phyloP scores from a whole-genome alignment of 2,888 invertebrate genomes.

The Drepana falcataria region DNA sequence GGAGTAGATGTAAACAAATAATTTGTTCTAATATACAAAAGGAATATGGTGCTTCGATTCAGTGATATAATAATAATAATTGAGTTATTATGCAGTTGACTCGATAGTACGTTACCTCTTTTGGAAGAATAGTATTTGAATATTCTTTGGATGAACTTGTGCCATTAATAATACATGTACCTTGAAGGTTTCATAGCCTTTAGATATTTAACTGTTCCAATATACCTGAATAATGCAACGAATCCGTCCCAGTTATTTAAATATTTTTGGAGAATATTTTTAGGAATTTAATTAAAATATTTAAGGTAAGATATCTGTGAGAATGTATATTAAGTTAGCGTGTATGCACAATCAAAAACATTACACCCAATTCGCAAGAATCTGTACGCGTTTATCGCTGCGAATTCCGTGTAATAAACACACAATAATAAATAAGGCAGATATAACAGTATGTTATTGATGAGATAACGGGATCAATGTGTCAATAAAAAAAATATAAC shows the following conservation, averaged over 20 bases:
- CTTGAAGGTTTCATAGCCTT: constrained; percentile 24
- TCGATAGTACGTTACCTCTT: constrained; percentile 35
- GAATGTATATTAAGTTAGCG: neutral
- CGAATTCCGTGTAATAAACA: too few relatives aligned
- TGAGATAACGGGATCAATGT: too few relatives aligned
- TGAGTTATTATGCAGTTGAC: constrained; percentile 12
- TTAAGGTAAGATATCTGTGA: constrained; percentile 6
- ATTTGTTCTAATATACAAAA: neutral
- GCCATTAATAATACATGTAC: constrained; percentile 57
- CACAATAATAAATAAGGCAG: too few relatives aligned
- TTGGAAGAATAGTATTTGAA: constrained; percentile 22
- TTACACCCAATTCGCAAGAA: too few relatives aligned
- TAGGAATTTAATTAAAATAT: constrained; percentile 1
- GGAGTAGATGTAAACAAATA: neutral
- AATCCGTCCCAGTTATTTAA: constrained; percentile 46
- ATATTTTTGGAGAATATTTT: neutral
- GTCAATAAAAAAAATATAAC: too few relatives aligned
- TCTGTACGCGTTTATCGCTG: too few relatives aligned
- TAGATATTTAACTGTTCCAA: neutral
- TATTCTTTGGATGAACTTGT: constrained; percentile 42
- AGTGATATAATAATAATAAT: constrained; percentile 14
- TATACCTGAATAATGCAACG: constrained; percentile 49
- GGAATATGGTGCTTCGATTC: constrained; percentile 24
- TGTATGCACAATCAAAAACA: too few relatives aligned
- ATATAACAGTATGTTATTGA: too few relatives aligned